phyloP scores from a whole-genome alignment of 2,797 vertebrate genomes.

The Liparis tanakae region DNA sequence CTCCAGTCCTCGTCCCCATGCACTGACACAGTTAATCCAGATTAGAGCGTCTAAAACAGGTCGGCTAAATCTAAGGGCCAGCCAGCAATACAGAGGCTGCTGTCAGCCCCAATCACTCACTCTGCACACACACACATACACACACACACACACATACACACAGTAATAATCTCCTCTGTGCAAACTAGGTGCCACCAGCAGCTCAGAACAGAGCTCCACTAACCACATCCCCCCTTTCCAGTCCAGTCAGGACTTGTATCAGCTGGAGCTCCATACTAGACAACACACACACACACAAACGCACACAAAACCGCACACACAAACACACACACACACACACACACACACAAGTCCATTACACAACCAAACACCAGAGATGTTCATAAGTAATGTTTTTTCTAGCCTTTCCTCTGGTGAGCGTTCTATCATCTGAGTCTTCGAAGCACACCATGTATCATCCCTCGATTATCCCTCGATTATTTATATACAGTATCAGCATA shows the following conservation, averaged over 20 bases:
- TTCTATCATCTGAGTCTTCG: too few species aligned
- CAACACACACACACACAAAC: conserved; percentile 3
- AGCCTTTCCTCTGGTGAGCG: background rate
- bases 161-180: conserved; percentile 63
- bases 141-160: conserved; percentile 46
- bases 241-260: conserved; percentile 30
- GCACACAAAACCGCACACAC: conserved; percentile 8
- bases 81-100: conserved; percentile 84
- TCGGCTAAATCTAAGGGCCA: conserved; percentile 84
- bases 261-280: conserved; percentile 13
- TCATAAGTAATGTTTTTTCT: background rate
- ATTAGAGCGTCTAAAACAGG: conserved; percentile 87
- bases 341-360: conserved; percentile 3
- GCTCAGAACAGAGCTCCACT: conserved; percentile 41
- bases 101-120: conserved; percentile 86
- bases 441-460: background rate
- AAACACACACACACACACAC: conserved; percentile 14
- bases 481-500: background rate
- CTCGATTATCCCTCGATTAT: background rate
- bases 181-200: conserved; percentile 73
- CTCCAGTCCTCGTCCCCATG: conserved; percentile 65
- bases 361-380: background rate
- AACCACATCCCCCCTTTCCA: conserved; percentile 21
- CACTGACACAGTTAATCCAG: conserved; percentile 87
- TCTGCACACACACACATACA: conserved; percentile 33